Evolutionary conservation across 1,140 invertebrate species (phyloP), one percentile per base, ranked within the genome.

Genomic region (Pachyrhynchus sulphureomaculatus): DNA sequence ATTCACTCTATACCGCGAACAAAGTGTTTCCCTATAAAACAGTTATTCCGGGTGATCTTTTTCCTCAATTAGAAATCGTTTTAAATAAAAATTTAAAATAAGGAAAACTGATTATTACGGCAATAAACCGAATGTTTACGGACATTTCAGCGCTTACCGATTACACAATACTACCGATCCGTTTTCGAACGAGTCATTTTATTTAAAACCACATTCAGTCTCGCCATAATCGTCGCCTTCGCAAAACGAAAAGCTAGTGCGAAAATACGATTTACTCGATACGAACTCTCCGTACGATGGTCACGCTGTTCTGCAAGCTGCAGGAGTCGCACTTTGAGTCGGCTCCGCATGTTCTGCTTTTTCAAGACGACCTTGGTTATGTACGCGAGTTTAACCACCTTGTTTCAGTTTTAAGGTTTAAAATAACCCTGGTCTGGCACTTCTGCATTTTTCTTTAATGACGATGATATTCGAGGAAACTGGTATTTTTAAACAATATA

Each of bases 311-410:
- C 49, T 39, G 37, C 37, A 41, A 20, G 37, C 37, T 41, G 49
- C 49, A 53, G 20, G 34, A 53, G 49, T 37, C 32, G 49, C 26
- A 10, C 29, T 12, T 23, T 13, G 23, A 23, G 29, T n/a, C n/a
- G 29, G 45, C 18, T 44, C 26, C 26, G 26, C 12, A 29, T 29
- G 26, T 29, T 29, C 26, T 10, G 26, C 26, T 29, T 29, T 44
- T 52, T 8, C 12, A 10, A 32, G 9, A 26, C 45, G 55, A 42
- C 55, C 55, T 58, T 58, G 55, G 24, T 26, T 48, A 32, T 58
- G 45, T 42, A 58, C 24, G 37, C 55, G 55, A 29, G 55, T 58
- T 58, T 58, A 58, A 49, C 55, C 55, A 58, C 55, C 55, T 48
- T 58, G 24, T 41, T 41, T 13, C n/a, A 10, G 9, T 15, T 33